Evolutionary conservation across 2,113 vertebrate species (phyloP).

Genomic region (Micronycteris hirsuta): DNA sequence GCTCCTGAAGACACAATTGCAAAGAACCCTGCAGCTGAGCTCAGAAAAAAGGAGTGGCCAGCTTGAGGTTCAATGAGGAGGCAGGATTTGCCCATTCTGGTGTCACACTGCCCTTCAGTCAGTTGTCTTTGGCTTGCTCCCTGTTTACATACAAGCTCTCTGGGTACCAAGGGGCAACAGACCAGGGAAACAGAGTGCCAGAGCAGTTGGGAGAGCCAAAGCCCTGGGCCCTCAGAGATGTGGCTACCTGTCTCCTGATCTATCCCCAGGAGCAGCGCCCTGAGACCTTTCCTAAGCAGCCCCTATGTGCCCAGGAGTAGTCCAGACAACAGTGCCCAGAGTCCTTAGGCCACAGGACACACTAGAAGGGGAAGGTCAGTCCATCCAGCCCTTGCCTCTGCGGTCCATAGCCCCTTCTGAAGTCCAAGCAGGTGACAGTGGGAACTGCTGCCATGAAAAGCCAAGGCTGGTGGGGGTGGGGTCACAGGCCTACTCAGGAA

Average conservation of each 20-base stretch:
- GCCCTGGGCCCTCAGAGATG: not conserved
- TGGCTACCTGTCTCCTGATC: not conserved
- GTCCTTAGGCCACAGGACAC: not conserved
- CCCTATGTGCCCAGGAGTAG: not conserved
- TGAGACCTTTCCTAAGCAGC: not conserved
- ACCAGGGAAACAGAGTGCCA: not conserved
- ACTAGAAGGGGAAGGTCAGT: not conserved
- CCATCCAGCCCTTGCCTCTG: not conserved
- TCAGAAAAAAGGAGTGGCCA: not conserved
- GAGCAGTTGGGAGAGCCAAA: not conserved
- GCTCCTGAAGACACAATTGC: not conserved
- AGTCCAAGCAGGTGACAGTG: not conserved
- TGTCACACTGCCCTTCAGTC: not conserved
- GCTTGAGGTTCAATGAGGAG: not conserved
- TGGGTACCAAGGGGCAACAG: not conserved
- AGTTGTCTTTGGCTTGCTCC: not conserved
- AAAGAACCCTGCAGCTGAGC: not conserved
- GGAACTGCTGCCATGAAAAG: not conserved
- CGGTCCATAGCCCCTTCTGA: not conserved
- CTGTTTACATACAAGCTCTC: not conserved
- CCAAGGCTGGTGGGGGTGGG: not conserved
- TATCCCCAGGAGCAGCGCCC: not conserved
- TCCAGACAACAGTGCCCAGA: not conserved
- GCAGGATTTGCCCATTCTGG: not conserved
- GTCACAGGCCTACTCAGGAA: not conserved